Percentiles rank a stretch among this genome's conserved stretches.
Conservation (phyloP, 2,797 vertebrate species). For the Rhinophrynus dorsalis region DNA sequence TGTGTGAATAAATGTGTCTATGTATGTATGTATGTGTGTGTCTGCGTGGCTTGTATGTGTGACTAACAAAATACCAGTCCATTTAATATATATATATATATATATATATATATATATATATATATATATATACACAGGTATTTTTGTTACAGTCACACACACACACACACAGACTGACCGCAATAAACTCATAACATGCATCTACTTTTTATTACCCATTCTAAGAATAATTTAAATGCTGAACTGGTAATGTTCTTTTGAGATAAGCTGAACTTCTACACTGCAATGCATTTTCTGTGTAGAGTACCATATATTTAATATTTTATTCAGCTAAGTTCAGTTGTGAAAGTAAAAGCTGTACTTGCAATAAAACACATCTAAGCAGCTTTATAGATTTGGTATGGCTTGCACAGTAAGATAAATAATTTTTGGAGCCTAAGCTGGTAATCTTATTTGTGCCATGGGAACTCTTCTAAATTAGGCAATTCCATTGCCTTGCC, state of each 20-base stretch:
- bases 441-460: slow-evolving; percentile 49
- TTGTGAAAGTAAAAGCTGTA: slow-evolving; percentile 9
- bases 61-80: background rate
- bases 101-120: background rate
- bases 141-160: background rate
- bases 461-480: slow-evolving; percentile 47
- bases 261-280: slow-evolving; percentile 22
- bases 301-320: slow-evolving; percentile 15
- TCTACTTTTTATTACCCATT: too few species aligned
- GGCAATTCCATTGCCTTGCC: slow-evolving; percentile 47
- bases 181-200: too few species aligned
- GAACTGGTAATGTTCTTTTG: too few species aligned
- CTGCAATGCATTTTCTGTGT: slow-evolving; percentile 5
- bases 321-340: slow-evolving; percentile 27
- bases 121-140: background rate
- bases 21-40: background rate
- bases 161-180: background rate
- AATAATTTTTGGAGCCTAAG: slow-evolving; percentile 50
- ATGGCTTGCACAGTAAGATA: slow-evolving; percentile 34
- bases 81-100: background rate
- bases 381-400: slow-evolving; percentile 46
- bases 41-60: background rate
- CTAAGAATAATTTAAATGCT: too few species aligned
- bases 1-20: too few species aligned
- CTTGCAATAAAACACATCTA: slow-evolving; percentile 25